Evolutionary conservation across 2,797 vertebrate species (phyloP), one percentile per base, ranked within the genome.

Genomic region (Cynopterus sphinx): DNA sequence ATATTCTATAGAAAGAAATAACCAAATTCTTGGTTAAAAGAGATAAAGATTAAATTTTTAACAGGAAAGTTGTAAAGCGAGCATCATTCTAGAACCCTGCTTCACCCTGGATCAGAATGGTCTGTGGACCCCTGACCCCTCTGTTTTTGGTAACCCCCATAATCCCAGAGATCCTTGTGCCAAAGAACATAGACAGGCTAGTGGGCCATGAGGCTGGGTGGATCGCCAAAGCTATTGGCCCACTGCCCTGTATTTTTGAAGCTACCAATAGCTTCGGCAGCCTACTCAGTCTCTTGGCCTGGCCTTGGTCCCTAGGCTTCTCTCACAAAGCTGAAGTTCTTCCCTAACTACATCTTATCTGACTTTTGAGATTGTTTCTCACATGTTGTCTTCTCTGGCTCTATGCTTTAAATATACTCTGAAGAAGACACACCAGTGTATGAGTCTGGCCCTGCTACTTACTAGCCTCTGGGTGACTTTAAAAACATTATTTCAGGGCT

Each of bases 1-100:
- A 89, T 65, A 73, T 11, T 86, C 46, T 89, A n/a, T 51, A 53
- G 55, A 91, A 96, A 31, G 36, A 93, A 84, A 74, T 75, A 70
- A 74, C 46, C 10, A 26, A 51, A 7, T 75, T 71, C 61, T 87
- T 77, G 33, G 28, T 85, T 78, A 49, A 87, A 61, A n/a, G 61
- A 83, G 46, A 70, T 74, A 49, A 92, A 67, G 12, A 61, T 49
- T 28, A 68, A 15, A 57, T 61, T 73, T 28, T 85, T 31, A 46
- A 67, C 6, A 49, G 24, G 21, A 68, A 51, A 84, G 19, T 36
- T 41, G 31, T 71, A 16, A n/a, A 17, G 13, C 4, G 63, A 94
- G 36, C n/a, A 22, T 88, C 13, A 0, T 6, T 22, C 8, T 36
- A 1, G 9, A 63, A 10, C 8, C 9, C 26, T 51, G 6, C 33